Conservation (phyloP, 2,888 invertebrate genomes). For the Ochropleura plecta region DNA sequence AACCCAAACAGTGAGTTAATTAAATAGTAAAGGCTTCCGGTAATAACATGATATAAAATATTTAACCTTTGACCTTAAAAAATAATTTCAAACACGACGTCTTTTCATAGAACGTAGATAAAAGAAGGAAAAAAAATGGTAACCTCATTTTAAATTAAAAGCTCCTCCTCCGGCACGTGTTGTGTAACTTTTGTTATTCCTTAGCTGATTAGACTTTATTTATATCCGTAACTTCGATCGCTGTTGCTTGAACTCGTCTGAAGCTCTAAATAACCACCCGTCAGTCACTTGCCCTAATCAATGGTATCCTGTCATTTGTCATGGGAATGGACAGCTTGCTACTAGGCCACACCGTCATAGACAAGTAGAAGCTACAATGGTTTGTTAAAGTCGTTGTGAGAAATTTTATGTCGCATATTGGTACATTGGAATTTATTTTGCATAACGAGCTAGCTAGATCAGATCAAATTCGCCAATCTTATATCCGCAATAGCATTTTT, state of each 20-base stretch:
- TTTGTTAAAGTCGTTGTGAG: background rate
- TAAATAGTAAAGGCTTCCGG: background rate
- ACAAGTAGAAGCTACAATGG: background rate
- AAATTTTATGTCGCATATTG: background rate
- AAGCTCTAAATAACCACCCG: conserved; percentile 21
- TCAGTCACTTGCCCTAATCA: background rate
- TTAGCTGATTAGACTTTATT: conserved; percentile 17
- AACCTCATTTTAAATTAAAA: conserved; percentile 29
- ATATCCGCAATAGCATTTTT: background rate
- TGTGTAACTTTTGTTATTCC: conserved; percentile 11
- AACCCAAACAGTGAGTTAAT: conserved; percentile 3
- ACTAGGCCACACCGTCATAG: conserved; percentile 5
- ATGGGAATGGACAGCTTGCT: conserved; percentile 38
- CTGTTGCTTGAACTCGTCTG: conserved; percentile 4
- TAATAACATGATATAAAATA: background rate
- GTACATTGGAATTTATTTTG: conserved; percentile 7
- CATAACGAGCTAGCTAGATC: background rate
- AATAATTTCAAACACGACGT: background rate
- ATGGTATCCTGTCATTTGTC: conserved; percentile 8
- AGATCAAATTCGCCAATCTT: background rate
- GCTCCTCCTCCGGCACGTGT: conserved; percentile 16
- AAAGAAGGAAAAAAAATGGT: background rate
- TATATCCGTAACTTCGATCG: conserved; percentile 27
- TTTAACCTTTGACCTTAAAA: background rate
- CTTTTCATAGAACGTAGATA: conserved; percentile 5